Conservation (phyloP, 92 coral and sea anemone genomes). For the Palythoa grandis region DNA sequence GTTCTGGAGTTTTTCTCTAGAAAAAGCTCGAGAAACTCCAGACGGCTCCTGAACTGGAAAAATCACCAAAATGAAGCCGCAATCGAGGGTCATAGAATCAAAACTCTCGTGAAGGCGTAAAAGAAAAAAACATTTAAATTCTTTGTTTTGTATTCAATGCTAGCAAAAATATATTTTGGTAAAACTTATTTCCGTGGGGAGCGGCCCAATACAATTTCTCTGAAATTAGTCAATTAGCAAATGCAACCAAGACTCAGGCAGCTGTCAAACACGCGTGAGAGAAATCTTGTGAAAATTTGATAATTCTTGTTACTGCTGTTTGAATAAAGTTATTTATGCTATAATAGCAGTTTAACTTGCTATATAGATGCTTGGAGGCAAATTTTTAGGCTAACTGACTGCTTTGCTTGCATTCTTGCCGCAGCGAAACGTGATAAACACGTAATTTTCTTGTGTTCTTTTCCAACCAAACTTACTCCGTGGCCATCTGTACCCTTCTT, state of each 20-base stretch:
- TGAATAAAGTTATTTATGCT: not conserved
- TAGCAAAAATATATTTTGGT: not conserved
- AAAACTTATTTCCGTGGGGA: not conserved
- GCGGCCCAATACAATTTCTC: constrained; percentile 1
- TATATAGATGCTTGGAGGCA: not conserved
- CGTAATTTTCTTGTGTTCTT: constrained; percentile 2
- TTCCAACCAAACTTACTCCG: constrained; percentile 37
- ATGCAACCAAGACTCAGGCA: not conserved
- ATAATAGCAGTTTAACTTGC: not conserved
- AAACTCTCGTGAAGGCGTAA: not conserved
- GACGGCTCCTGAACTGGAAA: not conserved
- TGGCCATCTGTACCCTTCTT: constrained; percentile 36
- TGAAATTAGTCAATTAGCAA: not conserved
- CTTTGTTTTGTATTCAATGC: not conserved
- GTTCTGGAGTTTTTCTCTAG: too few relatives aligned
- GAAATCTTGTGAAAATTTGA: not conserved
- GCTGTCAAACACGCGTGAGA: constrained; percentile 8
- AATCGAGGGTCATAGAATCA: not conserved
- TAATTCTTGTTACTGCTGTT: not conserved
- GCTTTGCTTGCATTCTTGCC: constrained; percentile 5
- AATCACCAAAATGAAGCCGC: not conserved
- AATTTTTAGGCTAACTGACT: constrained; percentile 1
- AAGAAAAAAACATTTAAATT: too few relatives aligned
- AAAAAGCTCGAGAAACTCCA: too few relatives aligned
- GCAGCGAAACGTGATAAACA: constrained; percentile 1